Base-by-base conservation (phyloP, 2,797 vertebrate genomes). In the Buceros bicornis region DNA sequence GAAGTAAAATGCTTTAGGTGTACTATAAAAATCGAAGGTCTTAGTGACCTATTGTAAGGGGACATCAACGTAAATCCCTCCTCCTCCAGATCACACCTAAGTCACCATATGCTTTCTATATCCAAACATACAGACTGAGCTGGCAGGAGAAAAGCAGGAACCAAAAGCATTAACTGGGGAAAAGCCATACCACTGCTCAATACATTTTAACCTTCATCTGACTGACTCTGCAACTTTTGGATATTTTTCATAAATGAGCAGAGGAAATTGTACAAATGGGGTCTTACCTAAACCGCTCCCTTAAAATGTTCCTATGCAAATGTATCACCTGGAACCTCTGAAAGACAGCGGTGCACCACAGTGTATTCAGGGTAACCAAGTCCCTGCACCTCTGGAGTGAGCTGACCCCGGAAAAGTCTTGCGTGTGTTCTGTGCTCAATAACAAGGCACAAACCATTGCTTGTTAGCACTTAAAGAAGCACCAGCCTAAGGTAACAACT, bases 341-440 rank as follows among this genome's bases (percentile, higher is more conserved):
- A 71, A 80, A 87, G 64, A 42, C 22, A 83, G 53, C 1, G 0
- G 31, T 53, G 54, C 87, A 80, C 6, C 6, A 70, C 2, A 2
- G 18, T 4, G 6, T 56, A n/a, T 8, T 66, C 62, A 60, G 43
- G 35, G 48, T 51, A 61, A 58, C 62, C n/a, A 57, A 33, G 15
- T 51, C 35, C 21, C 11, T 21, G 42, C 3, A 47, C 31, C 43
- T 56, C 48, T 57, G 67, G 37, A 87, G n/a, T 35, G 58, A 93
- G 47, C 11, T 76, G 60, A 76, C 19, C 40, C 26, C 82, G 71
- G n/a, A 47, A 42, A 81, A 22, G 31, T 51, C 51, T 66, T 66
- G 21, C 0, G 0, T 58, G 22, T 3, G 1, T 11, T 76, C 76
- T 10, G n/a, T 42, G 45, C 35, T 82, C 58, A 26, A 4, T 56